phyloP scores from a whole-genome alignment of 2,888 invertebrate genomes.

The Coelopa pilipes region DNA sequence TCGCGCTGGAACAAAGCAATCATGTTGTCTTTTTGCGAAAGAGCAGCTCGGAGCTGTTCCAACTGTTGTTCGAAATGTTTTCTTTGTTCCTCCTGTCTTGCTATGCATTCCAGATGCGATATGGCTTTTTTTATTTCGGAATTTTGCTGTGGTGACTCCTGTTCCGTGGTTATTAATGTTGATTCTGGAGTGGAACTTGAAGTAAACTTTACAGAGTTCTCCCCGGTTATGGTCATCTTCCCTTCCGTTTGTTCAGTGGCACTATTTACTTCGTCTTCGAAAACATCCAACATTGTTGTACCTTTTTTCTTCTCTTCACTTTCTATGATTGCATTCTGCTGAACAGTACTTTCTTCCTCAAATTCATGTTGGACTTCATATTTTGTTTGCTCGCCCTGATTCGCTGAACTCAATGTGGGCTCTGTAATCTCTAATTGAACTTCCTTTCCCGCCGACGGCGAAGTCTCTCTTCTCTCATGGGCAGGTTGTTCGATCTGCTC shows the following conservation, averaged over 20 bases:
- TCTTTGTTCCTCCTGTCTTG: conserved; percentile 54
- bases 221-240: no score
- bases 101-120: conserved; percentile 46
- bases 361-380: not conserved
- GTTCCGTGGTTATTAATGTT: not conserved
- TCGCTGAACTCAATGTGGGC: not conserved
- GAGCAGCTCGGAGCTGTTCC: conserved; percentile 57
- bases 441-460: not conserved
- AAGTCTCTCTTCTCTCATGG: not conserved
- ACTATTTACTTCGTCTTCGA: not conserved
- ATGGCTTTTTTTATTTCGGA: conserved; percentile 5
- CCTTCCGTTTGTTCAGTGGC: no score
- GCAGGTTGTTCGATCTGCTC: conserved; percentile 18
- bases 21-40: conserved; percentile 63
- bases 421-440: not conserved
- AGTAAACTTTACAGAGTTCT: not conserved
- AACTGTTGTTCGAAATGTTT: conserved; percentile 54
- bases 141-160: not conserved
- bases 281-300: not conserved
- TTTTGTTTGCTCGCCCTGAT: not conserved
- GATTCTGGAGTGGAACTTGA: not conserved
- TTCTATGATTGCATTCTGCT: not conserved
- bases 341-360: not conserved
- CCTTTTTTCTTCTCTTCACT: not conserved
- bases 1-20: conserved; percentile 62